Percentiles rank a stretch among this genome's conserved stretches.
Conservation (phyloP, 1,140 invertebrate species). For the Nasonia giraulti region DNA sequence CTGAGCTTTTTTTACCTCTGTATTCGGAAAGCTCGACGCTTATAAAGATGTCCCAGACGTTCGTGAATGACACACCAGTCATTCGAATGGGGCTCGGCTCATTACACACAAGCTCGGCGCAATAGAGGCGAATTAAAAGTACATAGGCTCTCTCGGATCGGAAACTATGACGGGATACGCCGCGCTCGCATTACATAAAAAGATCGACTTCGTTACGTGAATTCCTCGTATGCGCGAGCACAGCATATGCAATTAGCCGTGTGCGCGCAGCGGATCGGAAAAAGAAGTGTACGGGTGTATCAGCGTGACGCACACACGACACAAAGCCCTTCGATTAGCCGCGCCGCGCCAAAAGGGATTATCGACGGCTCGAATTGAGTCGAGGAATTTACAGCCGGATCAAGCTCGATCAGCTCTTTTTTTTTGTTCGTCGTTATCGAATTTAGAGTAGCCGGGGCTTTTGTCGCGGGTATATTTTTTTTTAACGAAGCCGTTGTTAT, state of each 20-base stretch:
- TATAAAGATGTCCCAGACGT: too few species aligned
- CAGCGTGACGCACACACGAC: neutral
- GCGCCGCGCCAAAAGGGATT: neutral
- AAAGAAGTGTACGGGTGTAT: neutral
- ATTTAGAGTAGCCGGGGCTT: too few species aligned
- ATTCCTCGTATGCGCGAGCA: neutral
- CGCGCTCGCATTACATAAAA: slow-evolving; percentile 18
- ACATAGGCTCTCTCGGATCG: neutral
- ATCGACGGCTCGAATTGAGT: slow-evolving; percentile 1
- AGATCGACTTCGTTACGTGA: slow-evolving; percentile 22
- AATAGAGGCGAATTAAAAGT: slow-evolving; percentile 10
- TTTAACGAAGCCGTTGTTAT: too few species aligned
- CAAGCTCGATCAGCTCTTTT: neutral
- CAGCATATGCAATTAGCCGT: slow-evolving; percentile 13
- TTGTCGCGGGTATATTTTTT: too few species aligned
- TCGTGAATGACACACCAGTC: too few species aligned
- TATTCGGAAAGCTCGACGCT: too few species aligned
- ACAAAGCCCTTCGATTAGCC: neutral
- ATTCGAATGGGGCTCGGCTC: too few species aligned
- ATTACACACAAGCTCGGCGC: neutral
- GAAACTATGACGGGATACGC: neutral
- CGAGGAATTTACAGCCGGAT: neutral
- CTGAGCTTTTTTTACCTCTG: too few species aligned
- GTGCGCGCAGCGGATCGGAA: neutral
- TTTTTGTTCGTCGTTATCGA: too few species aligned